Base-by-base conservation (phyloP, 2,113 vertebrate species). In the Oreocharis arfaki region DNA sequence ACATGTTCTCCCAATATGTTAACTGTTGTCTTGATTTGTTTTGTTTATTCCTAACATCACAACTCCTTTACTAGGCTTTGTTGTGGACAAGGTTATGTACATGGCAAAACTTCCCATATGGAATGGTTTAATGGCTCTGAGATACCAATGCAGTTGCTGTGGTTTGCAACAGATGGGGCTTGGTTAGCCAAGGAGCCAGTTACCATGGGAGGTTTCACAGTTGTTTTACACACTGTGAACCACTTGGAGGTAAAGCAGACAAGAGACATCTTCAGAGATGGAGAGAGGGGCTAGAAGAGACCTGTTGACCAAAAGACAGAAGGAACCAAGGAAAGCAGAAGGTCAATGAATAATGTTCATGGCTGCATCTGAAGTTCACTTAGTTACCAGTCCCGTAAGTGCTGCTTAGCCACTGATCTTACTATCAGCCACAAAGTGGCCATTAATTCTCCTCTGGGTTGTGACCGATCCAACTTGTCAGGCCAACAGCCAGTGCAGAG, bases 51-150 rank as follows among this genome's bases (percentile, higher is more conserved):
- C 23, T 57, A 90, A 88, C 60, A 91, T 89, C 61, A 37, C 56
- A 67, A 63, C 37, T 89, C 30, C 73, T 77, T 78, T 13, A 0
- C 71, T 49, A 79, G 33, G 11, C 83, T 96, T 94, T 94, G 61
- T 94, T 90, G 76, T 84, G 86, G 78, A 41, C 68, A 96, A 78
- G 79, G 76, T 78, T 94, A 63, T 60, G 21, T 59, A 87, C 13
- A 18, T 89, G 81, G 70, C 70, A 84, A 86, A 87, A 39, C 16
- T 44, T 69, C 59, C 83, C 68, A 76, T 75, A 75, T 86, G 90
- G 94, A 91, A 96, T 0, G 1, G 21, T 87, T 97, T 94, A 84
- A 84, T 74, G 30, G n/a, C 24, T 73, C 60, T 82, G 44, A 15
- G 65, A 73, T 87, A 91, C 73, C 87, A 76, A 8, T 76, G 47